Evolutionary conservation across 2,888 invertebrate genomes (phyloP).

Genomic region (Nowickia ferox): DNA sequence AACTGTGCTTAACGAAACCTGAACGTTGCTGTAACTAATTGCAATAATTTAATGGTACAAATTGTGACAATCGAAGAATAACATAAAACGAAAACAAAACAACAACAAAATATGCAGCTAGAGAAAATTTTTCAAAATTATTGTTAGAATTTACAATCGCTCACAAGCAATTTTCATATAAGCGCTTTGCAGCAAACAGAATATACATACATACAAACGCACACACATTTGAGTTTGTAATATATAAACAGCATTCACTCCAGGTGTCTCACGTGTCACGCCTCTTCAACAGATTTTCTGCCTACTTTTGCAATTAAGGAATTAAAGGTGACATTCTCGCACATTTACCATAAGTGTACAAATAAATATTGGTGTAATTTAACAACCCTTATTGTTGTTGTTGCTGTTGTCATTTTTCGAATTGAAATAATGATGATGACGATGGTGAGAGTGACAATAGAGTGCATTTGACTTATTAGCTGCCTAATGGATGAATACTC

Average conservation of each 20-base stretch:
- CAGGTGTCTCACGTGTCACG: slow-evolving; percentile 82
- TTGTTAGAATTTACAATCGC: slow-evolving; percentile 23
- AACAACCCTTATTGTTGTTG: slow-evolving; percentile 61
- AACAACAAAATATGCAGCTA: slow-evolving; percentile 24
- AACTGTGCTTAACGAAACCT: slow-evolving; percentile 44
- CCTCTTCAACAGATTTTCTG: slow-evolving; percentile 75
- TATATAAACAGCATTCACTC: slow-evolving; percentile 79
- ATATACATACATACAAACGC: background rate
- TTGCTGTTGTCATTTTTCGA: slow-evolving; percentile 23
- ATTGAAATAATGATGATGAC: slow-evolving; percentile 15
- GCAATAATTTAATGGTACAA: slow-evolving; percentile 83
- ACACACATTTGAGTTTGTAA: background rate
- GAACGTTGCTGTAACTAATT: slow-evolving; percentile 67
- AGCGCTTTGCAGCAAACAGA: background rate
- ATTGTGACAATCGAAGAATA: slow-evolving; percentile 79
- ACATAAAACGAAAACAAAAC: slow-evolving; percentile 21
- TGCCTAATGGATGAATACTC: slow-evolving; percentile 70
- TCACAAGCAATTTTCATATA: slow-evolving; percentile 47
- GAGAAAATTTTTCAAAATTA: background rate
- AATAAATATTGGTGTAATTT: slow-evolving; percentile 16
- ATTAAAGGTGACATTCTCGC: slow-evolving; percentile 57
- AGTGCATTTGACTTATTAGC: slow-evolving; percentile 78
- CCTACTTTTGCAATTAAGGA: slow-evolving; percentile 60
- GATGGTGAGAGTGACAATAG: slow-evolving; percentile 43
- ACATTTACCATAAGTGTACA: slow-evolving; percentile 37